These are phyloP conservation scores for Caenorhabditis remanei DNA, from an alignment of 1,140 invertebrate genomes.

Conservation along the genomic window DNA sequence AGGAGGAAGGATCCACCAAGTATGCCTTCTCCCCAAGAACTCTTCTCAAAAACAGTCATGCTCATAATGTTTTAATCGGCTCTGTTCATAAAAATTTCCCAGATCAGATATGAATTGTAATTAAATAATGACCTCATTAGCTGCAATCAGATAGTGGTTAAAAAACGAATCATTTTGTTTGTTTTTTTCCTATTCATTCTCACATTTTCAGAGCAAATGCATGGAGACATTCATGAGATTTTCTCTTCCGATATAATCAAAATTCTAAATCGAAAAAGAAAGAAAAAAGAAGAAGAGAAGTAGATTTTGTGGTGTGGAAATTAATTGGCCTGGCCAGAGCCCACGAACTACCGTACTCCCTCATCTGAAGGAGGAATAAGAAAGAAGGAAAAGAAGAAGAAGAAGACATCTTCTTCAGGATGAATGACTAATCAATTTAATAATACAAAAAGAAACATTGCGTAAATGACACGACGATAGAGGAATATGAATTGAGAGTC, in stretches of 20 bases:
- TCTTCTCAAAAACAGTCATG: too few species aligned
- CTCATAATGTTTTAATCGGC: too few species aligned
- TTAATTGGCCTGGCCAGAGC: too few species aligned
- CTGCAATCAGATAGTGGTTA: not conserved
- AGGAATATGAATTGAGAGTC: not conserved
- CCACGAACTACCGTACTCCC: slow-evolving; percentile 4
- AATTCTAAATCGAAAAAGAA: not conserved
- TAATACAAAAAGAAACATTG: slow-evolving; percentile 52
- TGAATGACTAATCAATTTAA: slow-evolving; percentile 57
- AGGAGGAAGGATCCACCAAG: too few species aligned
- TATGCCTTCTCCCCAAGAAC: too few species aligned
- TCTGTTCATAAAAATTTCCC: too few species aligned
- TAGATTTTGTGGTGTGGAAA: not conserved
- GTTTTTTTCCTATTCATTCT: not conserved
- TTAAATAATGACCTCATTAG: too few species aligned
- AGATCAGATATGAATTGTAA: too few species aligned
- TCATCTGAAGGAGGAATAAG: not conserved
- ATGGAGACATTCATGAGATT: not conserved
- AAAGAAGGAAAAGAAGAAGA: not conserved
- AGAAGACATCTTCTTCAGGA: slow-evolving; percentile 36
- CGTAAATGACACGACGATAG: slow-evolving; percentile 13
- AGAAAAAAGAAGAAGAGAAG: not conserved
- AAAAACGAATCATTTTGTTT: not conserved
- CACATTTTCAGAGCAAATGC: not conserved
- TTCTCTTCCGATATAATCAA: slow-evolving; percentile 1